Evolutionary conservation across 2,113 vertebrate genomes (phyloP).

Genomic region (Pithys albifrons): DNA sequence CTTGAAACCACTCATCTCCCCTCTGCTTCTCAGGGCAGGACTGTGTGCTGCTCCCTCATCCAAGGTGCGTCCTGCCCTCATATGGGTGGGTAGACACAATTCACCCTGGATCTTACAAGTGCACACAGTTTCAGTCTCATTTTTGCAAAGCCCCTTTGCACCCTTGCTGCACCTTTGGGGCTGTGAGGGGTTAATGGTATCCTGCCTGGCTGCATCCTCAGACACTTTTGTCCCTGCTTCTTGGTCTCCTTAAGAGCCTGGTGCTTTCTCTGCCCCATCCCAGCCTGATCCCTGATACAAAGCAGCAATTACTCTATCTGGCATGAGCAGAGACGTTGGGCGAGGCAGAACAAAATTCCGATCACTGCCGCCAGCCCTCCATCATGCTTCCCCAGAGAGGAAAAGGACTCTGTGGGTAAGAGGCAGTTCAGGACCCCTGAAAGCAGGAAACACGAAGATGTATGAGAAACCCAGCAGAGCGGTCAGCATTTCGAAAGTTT

Average conservation of each 20-base stretch:
- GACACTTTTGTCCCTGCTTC: background rate
- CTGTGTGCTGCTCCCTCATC: background rate
- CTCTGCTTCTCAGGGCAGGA: background rate
- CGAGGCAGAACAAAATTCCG: background rate
- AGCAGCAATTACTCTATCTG: background rate
- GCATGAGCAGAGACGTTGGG: background rate
- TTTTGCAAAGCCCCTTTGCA: background rate
- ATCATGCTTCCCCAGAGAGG: background rate
- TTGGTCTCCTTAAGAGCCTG: background rate
- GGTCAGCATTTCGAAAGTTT: background rate
- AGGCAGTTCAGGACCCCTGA: background rate
- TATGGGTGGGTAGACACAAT: background rate
- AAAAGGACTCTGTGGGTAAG: background rate
- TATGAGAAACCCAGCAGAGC: background rate
- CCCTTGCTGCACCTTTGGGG: background rate
- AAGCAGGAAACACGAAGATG: background rate
- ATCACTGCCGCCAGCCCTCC: background rate
- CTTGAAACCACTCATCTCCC: rapidly evolving
- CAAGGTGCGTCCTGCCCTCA: background rate
- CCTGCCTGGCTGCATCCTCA: background rate
- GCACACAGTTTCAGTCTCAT: background rate
- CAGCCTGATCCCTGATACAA: background rate
- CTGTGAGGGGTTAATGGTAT: rapidly evolving
- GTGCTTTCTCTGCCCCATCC: background rate
- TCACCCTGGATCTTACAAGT: background rate